Evolutionary conservation across 2,797 vertebrate species (phyloP).

Genomic region (Phataginus tricuspis): DNA sequence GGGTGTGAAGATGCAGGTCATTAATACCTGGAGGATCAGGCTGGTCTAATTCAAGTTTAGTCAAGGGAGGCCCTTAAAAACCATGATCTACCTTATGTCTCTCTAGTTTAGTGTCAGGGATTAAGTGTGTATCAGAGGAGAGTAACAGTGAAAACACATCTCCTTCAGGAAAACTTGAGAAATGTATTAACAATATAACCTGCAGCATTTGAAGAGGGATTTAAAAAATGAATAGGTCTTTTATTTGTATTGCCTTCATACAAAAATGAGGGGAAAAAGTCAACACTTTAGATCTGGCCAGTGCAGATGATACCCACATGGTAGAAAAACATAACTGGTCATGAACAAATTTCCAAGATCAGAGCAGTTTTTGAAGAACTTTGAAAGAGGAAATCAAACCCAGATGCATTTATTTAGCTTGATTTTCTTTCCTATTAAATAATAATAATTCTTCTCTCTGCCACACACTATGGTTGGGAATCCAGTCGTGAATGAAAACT

Average conservation of each 20-base stretch:
- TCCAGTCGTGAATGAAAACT: neutral
- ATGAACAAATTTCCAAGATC: neutral
- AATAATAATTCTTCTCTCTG: neutral
- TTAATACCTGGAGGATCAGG: neutral
- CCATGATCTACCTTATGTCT: neutral
- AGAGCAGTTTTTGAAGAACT: neutral
- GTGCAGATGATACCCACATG: neutral
- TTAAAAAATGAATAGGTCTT: neutral
- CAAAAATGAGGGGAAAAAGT: neutral
- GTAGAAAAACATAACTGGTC: neutral
- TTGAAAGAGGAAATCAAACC: constrained; percentile 41
- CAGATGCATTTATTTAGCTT: constrained; percentile 28
- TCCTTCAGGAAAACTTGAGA: neutral
- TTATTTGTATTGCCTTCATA: neutral
- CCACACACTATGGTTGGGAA: neutral
- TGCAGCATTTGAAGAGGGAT: neutral
- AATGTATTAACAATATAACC: neutral
- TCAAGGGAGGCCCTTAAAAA: neutral
- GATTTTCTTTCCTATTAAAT: neutral
- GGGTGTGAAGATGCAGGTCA: too few species aligned
- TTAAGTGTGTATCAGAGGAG: neutral
- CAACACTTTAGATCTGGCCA: neutral
- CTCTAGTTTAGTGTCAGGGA: neutral
- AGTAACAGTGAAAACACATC: neutral
- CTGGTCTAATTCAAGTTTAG: neutral